These are phyloP conservation scores for Matsumyia berberina DNA, from an alignment of 2,888 invertebrate species.

Conservation along the genomic window DNA sequence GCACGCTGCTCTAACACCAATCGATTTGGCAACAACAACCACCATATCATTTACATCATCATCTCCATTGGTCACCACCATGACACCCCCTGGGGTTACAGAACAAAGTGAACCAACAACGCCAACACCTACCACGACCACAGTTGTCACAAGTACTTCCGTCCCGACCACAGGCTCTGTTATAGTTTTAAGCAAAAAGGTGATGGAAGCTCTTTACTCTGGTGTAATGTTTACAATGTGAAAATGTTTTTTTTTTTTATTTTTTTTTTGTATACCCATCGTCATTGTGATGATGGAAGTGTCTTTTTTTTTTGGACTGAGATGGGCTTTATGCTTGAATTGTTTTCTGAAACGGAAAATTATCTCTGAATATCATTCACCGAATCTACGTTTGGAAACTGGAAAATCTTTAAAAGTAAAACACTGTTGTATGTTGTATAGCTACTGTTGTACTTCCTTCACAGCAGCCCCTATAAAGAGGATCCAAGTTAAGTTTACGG, in stretches of 20 bases:
- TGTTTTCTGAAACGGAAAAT: no score
- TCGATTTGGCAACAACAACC: slow-evolving; percentile 67
- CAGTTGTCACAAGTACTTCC: slow-evolving; percentile 61
- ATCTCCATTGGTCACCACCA: slow-evolving; percentile 63
- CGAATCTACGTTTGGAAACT: no score
- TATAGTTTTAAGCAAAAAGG: slow-evolving; percentile 64
- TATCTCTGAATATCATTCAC: no score
- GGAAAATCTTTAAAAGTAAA: no score
- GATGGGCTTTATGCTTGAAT: no score
- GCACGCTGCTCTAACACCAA: slow-evolving; percentile 56
- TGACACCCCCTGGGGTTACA: slow-evolving; percentile 65
- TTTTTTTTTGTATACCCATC: slow-evolving; percentile 3
- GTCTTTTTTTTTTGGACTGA: slow-evolving; percentile 4
- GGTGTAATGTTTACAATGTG: slow-evolving; percentile 22
- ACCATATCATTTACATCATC: slow-evolving; percentile 64
- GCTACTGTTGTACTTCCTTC: no score
- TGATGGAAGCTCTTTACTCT: slow-evolving; percentile 54
- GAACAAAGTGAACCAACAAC: slow-evolving; percentile 66
- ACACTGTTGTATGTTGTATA: no score
- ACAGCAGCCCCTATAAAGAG: no score
- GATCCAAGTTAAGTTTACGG: no score
- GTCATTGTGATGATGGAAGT: slow-evolving; percentile 59
- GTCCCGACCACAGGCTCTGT: slow-evolving; percentile 65
- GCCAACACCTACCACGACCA: slow-evolving; percentile 65
- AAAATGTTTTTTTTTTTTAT: not conserved